Conservation (phyloP, 2,797 vertebrate genomes). For the Gephyroberyx darwinii region DNA sequence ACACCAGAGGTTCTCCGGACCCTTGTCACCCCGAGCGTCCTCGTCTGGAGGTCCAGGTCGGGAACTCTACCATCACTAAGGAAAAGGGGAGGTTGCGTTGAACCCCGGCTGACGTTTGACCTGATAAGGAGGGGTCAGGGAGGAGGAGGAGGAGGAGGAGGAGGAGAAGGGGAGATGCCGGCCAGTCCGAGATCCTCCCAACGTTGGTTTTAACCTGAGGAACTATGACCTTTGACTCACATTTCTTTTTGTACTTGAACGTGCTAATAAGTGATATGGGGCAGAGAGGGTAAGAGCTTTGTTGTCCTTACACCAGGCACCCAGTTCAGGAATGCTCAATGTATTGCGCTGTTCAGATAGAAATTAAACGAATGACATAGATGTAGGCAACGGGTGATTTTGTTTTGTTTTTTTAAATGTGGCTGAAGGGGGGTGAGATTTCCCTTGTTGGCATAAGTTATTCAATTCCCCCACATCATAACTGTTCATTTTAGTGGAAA, state of each 20-base stretch:
- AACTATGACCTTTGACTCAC: slow-evolving; percentile 71
- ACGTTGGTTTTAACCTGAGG: slow-evolving; percentile 67
- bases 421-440: background rate
- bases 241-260: slow-evolving; percentile 79
- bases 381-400: background rate
- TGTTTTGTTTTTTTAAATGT: background rate
- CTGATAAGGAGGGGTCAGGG: slow-evolving; percentile 32
- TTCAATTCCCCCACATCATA: background rate
- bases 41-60: slow-evolving; percentile 37
- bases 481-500: slow-evolving; percentile 8
- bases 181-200: slow-evolving; percentile 37
- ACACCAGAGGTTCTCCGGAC: slow-evolving; percentile 40
- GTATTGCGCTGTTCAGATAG: slow-evolving; percentile 44
- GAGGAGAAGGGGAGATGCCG: slow-evolving; percentile 41
- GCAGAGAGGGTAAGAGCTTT: slow-evolving; percentile 40
- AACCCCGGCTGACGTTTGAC: slow-evolving; percentile 41
- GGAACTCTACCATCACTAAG: slow-evolving; percentile 35
- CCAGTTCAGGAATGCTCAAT: slow-evolving; percentile 37
- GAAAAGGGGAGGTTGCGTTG: slow-evolving; percentile 27
- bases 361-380: background rate
- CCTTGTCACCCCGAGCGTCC: slow-evolving; percentile 27
- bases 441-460: background rate
- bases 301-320: slow-evolving; percentile 36
- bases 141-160: slow-evolving; percentile 41
- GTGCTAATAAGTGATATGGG: slow-evolving; percentile 45